Conservation (phyloP, 2,888 invertebrate species). For the Pristionchus japonicus region DNA sequence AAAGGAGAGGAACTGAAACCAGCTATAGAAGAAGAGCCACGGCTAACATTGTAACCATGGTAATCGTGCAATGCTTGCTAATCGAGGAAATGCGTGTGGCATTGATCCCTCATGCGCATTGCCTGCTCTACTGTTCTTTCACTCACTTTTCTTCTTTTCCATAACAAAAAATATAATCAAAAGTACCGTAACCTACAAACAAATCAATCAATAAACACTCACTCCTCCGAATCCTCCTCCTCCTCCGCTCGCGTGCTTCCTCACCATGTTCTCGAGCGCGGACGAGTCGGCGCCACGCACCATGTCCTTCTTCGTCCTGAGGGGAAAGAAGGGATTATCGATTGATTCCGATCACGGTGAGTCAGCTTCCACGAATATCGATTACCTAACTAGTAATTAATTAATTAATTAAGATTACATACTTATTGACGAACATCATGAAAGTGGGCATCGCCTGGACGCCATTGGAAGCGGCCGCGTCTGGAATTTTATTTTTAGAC, state of each 20-base stretch:
- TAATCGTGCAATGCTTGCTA: no score
- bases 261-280: constrained; percentile 89
- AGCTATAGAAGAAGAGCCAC: no score
- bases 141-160: no score
- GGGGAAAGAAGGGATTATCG: constrained; percentile 26
- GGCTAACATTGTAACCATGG: no score
- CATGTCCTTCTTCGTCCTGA: constrained; percentile 84
- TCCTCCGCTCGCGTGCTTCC: constrained; percentile 78
- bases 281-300: constrained; percentile 90
- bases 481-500: not conserved
- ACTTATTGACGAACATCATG: constrained; percentile 45
- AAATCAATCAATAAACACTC: not conserved
- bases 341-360: not conserved
- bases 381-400: not conserved
- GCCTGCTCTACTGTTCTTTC: no score
- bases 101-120: no score
- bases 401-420: not conserved
- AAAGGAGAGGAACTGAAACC: no score
- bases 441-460: constrained; percentile 98
- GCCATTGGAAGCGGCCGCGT: constrained; percentile 85
- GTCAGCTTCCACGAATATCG: not conserved
- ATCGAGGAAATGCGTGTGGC: no score
- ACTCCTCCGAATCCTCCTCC: constrained; percentile 25
- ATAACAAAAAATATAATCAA: no score
- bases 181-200: no score